phyloP scores from a whole-genome alignment of 2,113 vertebrate genomes.

The Tragelaphus imberbis region DNA sequence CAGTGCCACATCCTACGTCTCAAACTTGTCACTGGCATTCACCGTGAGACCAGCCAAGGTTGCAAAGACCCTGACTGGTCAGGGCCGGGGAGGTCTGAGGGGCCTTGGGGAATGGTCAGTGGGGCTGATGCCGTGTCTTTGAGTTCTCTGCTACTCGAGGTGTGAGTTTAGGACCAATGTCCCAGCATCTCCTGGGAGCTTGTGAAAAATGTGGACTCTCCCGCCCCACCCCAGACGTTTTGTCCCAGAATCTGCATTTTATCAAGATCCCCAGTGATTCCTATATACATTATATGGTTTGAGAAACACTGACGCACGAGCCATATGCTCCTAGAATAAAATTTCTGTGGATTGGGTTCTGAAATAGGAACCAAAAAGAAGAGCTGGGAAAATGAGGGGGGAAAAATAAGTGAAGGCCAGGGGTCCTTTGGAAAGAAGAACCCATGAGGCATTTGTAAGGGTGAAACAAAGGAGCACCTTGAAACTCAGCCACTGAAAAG shows the following conservation, averaged over 20 bases:
- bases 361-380: neutral
- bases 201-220: neutral
- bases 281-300: neutral
- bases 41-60: neutral
- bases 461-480: neutral
- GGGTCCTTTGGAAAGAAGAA: neutral
- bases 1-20: neutral
- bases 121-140: neutral
- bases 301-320: neutral
- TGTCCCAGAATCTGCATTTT: neutral
- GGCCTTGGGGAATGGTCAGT: neutral
- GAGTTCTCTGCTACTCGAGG: neutral
- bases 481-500: neutral
- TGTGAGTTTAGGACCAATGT: neutral
- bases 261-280: neutral
- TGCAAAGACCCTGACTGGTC: fast-evolving
- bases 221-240: neutral
- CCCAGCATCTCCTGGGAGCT: neutral
- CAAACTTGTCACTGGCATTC: neutral
- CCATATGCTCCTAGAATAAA: neutral
- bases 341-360: neutral
- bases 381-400: neutral
- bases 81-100: neutral
- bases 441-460: neutral
- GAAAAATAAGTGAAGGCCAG: fast-evolving